Percentiles rank a stretch among this genome's conserved stretches.
Conservation (phyloP, 35 echinoderm and acorn worm species). For the Hemicentrotus pulcherrimus region DNA sequence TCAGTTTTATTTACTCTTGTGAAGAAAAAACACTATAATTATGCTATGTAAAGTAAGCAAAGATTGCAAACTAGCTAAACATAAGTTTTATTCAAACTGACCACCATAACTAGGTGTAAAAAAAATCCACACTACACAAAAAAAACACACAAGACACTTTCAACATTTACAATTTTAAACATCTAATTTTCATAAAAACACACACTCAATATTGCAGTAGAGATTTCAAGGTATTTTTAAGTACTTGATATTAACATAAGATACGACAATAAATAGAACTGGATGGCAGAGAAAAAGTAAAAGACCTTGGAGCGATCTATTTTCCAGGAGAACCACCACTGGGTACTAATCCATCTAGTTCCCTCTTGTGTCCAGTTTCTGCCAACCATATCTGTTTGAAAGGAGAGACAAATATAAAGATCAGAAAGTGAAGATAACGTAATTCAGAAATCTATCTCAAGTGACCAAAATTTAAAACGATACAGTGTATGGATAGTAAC, state of each 20-base stretch:
- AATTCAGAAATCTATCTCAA: background rate
- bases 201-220: slow-evolving; percentile 26
- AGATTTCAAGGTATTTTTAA: slow-evolving; percentile 20
- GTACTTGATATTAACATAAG: background rate
- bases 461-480: too few relatives aligned
- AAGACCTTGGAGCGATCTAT: background rate
- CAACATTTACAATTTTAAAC: background rate
- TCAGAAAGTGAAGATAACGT: background rate
- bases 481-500: too few relatives aligned
- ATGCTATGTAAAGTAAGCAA: background rate
- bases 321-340: slow-evolving; percentile 33
- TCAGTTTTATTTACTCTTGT: background rate
- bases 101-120: background rate
- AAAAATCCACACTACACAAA: background rate
- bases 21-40: too few relatives aligned
- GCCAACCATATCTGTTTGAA: slow-evolving; percentile 65
- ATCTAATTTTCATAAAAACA: background rate
- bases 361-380: slow-evolving; percentile 81
- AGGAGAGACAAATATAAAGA: background rate
- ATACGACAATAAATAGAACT: background rate
- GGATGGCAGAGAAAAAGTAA: background rate
- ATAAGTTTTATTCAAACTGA: background rate
- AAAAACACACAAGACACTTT: background rate
- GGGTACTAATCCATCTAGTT: slow-evolving; percentile 68
- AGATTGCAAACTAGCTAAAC: background rate